phyloP scores from a whole-genome alignment of 2,797 vertebrate genomes.

The Spinibarbus caldwelli region DNA sequence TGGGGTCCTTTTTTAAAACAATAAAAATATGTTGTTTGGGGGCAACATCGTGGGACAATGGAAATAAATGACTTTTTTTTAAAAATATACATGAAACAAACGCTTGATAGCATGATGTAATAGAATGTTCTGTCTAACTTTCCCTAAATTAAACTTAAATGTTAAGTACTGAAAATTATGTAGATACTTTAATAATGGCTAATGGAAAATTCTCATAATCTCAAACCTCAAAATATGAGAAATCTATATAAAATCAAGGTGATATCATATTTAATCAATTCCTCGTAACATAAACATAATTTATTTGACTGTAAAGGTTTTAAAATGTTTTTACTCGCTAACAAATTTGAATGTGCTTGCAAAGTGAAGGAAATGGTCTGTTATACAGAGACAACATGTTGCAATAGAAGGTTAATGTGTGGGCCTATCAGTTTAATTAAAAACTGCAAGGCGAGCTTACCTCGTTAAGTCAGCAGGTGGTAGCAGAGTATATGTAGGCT shows the following conservation, averaged over 20 bases:
- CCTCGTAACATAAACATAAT: not conserved
- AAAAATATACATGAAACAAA: not conserved
- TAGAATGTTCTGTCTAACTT: not conserved
- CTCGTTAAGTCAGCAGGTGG: conserved; percentile 65
- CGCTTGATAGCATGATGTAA: not conserved
- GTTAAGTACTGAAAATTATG: not conserved
- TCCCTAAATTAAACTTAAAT: not conserved
- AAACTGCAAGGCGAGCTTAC: conserved; percentile 32
- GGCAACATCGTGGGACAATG: not conserved
- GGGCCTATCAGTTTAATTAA: not conserved
- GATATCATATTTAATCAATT: not conserved
- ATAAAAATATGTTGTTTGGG: not conserved
- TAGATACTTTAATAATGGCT: not conserved
- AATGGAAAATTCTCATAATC: not conserved
- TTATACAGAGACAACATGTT: not conserved
- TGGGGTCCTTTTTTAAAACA: not conserved
- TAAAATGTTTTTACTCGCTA: not conserved
- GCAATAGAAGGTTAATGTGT: not conserved
- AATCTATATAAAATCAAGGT: not conserved
- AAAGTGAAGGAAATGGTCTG: not conserved
- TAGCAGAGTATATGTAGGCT: conserved; percentile 59
- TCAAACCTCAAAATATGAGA: not conserved
- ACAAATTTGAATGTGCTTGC: not conserved
- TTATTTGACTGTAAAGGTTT: not conserved
- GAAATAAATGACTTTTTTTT: no score